A percentile compares a stretch with the other conserved stretches of the same genome.
Evolutionary conservation across 1,140 invertebrate genomes (phyloP).

Genomic region (Lethrus apterus): DNA sequence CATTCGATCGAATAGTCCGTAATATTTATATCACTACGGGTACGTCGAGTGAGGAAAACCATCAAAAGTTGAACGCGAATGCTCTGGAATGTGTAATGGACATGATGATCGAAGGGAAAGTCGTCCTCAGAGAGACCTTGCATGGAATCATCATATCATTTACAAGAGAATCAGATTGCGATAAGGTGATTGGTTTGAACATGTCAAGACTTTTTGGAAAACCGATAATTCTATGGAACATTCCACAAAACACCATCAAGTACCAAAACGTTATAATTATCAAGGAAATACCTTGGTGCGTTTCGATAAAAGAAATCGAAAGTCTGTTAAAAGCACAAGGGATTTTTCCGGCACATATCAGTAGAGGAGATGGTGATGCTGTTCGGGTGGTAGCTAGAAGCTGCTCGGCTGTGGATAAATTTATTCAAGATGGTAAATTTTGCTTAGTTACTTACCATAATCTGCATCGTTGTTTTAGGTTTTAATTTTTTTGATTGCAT

Average conservation of each 20-base stretch:
- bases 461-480: too few relatives aligned
- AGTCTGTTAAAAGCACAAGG: constrained; percentile 17
- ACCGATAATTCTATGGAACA: constrained; percentile 9
- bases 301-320: constrained; percentile 20
- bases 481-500: constrained; percentile 22
- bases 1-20: too few relatives aligned
- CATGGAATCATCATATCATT: constrained; percentile 11
- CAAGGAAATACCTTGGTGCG: constrained; percentile 24
- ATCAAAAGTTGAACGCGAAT: too few relatives aligned
- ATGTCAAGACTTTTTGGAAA: constrained; percentile 9
- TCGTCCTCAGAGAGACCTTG: constrained; percentile 12
- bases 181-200: constrained; percentile 5
- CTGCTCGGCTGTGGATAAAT: constrained; percentile 13
- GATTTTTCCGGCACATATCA: constrained; percentile 5
- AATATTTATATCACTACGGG: too few relatives aligned
- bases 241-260: constrained; percentile 4
- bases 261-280: constrained; percentile 16
- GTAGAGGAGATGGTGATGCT: constrained; percentile 1
- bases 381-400: constrained; percentile 16
- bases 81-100: too few relatives aligned
- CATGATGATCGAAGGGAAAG: too few relatives aligned
- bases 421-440: constrained; percentile 20
- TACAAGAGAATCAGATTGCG: constrained; percentile 8
- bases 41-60: too few relatives aligned
- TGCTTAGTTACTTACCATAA: too few relatives aligned